These are phyloP conservation scores for Cherax destructor DNA, from an alignment of 1,140 invertebrate genomes.

Conservation along the genomic window DNA sequence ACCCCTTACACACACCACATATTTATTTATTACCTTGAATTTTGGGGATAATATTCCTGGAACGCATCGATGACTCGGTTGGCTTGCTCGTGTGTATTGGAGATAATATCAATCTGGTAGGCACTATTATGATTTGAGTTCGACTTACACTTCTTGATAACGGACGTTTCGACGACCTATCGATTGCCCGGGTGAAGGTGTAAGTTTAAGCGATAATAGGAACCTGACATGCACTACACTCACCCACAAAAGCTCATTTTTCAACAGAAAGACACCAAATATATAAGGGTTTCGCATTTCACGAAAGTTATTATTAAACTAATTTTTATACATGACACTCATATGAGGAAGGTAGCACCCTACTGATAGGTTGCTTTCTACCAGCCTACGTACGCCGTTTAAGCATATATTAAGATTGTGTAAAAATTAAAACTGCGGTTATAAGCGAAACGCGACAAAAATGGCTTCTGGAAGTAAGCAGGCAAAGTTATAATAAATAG, in stretches of 20 bases:
- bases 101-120: slow-evolving; percentile 12
- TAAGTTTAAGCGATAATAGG: slow-evolving; percentile 16
- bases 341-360: too few species aligned
- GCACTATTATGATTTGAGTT: slow-evolving; percentile 17
- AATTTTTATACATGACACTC: neutral
- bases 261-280: neutral
- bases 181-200: slow-evolving; percentile 15
- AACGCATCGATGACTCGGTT: neutral
- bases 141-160: slow-evolving; percentile 19
- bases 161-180: slow-evolving; percentile 6
- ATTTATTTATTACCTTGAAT: neutral
- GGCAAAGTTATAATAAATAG: too few species aligned
- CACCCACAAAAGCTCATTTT: neutral
- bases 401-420: too few species aligned
- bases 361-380: too few species aligned
- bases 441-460: too few species aligned
- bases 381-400: too few species aligned
- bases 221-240: neutral
- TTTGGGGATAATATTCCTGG: neutral
- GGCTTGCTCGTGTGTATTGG: neutral
- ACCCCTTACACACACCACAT: neutral
- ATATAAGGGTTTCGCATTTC: neutral
- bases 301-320: neutral
- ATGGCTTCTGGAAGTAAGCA: too few species aligned
- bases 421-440: too few species aligned